Base-by-base conservation (phyloP, 2,888 invertebrate species). In the Teleogryllus oceanicus region DNA sequence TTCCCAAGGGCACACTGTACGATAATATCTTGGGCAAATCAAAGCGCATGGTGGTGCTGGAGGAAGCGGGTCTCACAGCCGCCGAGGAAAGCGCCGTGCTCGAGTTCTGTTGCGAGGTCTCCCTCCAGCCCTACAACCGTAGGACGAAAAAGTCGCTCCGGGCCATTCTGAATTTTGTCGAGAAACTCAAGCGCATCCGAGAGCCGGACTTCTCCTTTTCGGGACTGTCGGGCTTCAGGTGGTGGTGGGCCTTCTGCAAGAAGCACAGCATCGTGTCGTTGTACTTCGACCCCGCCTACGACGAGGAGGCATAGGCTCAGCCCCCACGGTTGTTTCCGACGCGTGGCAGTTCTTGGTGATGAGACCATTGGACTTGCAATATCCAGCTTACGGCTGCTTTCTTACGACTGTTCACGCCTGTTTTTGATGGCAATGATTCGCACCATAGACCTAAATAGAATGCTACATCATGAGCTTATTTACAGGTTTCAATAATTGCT, bases 201-300 rank as follows among this genome's bases (percentile, higher is more conserved):
- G 92, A 92, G 81, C 92, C 93, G 3, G 89, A 88, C 82, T 93
- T 93, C 85, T 87, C 89, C 82, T 93, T 93, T 84, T 89, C 90
- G 80, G 92, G 92, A n/a, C 88, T 92, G n/a, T 90, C 91, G 37
- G 93, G 93, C 1, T 94, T 92, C 84, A 88, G 93, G 18, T 94
- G 94, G 94, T 94, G 94, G 94, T 94, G 94, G 94, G 93, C 93
- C 0, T 94, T 94, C 84, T 93, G 93, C 87, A 93, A 93, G 87
- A 93, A 93, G 85, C 92, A 94, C 87, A 92, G 92, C 80, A 92
- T 94, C 82, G 92, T 92, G 2, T 93, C 93, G 79, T 86, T 91
- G 78, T 90, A 90, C 85, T 91, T 88, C 83, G 88, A 89, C 79
- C 81, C 81, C n/a, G 80, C 81, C 50, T 80, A 81, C 49, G 78